Conservation (phyloP, 2,797 vertebrate species). For the Acrossocheilus fasciatus region DNA sequence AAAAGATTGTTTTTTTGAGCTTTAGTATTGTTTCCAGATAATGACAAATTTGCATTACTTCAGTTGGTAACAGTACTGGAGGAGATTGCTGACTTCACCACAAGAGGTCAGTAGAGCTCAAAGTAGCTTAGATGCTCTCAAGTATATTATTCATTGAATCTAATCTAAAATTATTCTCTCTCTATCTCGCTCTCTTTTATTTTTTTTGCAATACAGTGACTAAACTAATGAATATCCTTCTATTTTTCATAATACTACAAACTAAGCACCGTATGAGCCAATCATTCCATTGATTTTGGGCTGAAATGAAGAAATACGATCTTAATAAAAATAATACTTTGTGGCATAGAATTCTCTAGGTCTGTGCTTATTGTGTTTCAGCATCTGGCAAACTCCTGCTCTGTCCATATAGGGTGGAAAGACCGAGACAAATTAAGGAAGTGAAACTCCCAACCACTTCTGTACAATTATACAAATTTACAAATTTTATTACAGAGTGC, state of each 20-base stretch:
- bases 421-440: not conserved
- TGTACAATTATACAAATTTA: slow-evolving; percentile 49
- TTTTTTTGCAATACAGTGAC: not conserved
- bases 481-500: slow-evolving; percentile 56
- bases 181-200: not conserved
- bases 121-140: not conserved
- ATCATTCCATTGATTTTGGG: no score
- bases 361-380: not conserved
- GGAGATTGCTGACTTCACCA: not conserved
- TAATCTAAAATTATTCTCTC: not conserved
- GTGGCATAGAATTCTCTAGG: not conserved
- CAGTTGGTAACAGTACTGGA: not conserved
- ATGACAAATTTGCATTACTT: not conserved
- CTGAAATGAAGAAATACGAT: not conserved
- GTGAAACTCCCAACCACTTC: not conserved
- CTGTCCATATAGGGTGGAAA: not conserved
- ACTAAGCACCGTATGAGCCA: not conserved
- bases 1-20: not conserved
- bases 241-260: not conserved
- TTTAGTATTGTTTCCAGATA: not conserved
- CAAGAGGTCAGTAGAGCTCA: slow-evolving; percentile 44
- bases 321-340: not conserved
- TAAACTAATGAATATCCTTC: not conserved
- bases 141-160: not conserved
- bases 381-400: not conserved